Conservation (phyloP, 2,797 vertebrate species). For the Petrocephalus schoutedeni region DNA sequence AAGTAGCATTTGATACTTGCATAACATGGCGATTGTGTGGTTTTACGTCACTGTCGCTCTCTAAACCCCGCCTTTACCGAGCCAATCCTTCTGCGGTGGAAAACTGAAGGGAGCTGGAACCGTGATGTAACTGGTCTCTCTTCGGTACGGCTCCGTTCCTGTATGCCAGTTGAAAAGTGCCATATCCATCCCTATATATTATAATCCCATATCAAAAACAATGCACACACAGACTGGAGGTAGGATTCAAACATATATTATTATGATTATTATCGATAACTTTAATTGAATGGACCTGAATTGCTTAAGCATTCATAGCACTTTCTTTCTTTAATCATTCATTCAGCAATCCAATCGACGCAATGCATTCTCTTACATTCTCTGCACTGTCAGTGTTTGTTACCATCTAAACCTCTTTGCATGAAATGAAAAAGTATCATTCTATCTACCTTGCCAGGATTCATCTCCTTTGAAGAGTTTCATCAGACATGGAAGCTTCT, state of each 20-base stretch:
- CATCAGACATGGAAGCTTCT: slow-evolving; percentile 86
- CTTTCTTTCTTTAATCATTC: not conserved
- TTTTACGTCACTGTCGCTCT: too few relatives aligned
- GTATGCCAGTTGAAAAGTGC: too few relatives aligned
- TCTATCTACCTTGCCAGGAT: slow-evolving; percentile 54
- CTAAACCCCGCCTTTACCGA: too few relatives aligned
- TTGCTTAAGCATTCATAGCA: not conserved
- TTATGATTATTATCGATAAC: not conserved
- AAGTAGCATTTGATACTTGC: too few relatives aligned
- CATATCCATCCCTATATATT: not conserved
- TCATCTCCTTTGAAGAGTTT: slow-evolving; percentile 88
- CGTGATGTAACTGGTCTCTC: too few relatives aligned
- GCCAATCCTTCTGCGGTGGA: too few relatives aligned
- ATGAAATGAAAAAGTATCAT: not conserved
- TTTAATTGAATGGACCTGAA: not conserved
- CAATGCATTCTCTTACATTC: not conserved
- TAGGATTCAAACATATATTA: not conserved
- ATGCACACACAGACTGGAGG: not conserved
- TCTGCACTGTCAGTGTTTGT: not conserved
- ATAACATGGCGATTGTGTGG: too few relatives aligned
- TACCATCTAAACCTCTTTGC: not conserved
- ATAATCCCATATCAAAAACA: not conserved
- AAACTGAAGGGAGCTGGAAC: too few relatives aligned
- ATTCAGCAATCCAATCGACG: not conserved
- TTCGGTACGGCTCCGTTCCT: too few relatives aligned